A percentile compares a stretch with the other conserved stretches of the same genome.
Evolutionary conservation across 2,797 vertebrate genomes (phyloP).

Genomic region (Columba guinea): DNA sequence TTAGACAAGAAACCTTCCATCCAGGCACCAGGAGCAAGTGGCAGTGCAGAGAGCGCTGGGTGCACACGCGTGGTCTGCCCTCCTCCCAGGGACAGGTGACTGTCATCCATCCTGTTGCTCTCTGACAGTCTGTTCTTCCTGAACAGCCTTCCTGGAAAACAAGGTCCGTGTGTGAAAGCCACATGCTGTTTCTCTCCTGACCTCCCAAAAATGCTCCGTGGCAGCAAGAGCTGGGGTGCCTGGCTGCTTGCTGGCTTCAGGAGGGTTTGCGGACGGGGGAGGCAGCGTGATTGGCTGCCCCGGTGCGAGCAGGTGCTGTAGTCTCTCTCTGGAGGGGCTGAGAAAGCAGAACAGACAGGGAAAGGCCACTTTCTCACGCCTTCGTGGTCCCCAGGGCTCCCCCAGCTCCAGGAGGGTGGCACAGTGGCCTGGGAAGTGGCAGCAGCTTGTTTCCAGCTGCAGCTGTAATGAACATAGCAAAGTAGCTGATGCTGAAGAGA

Average conservation of each 20-base stretch:
- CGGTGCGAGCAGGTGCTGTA: neutral
- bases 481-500: neutral
- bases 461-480: neutral
- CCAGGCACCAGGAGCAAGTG: neutral
- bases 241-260: neutral
- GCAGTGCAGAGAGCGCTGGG: neutral
- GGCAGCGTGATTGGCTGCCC: neutral
- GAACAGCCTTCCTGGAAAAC: neutral
- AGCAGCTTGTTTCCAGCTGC: neutral
- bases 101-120: neutral
- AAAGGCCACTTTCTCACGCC: neutral
- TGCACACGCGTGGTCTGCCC: no score
- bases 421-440: neutral
- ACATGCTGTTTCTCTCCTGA: neutral
- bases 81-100: neutral
- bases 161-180: neutral
- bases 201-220: neutral
- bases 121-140: neutral
- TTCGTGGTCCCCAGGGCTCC: neutral
- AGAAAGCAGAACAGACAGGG: neutral
- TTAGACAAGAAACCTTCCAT: neutral
- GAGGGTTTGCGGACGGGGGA: neutral
- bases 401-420: neutral
- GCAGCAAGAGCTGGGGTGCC: neutral
- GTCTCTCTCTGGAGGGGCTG: neutral